These are phyloP conservation scores for Tanaodytes sp. DNA, from an alignment of 2,888 invertebrate species.

Conservation along the genomic window DNA sequence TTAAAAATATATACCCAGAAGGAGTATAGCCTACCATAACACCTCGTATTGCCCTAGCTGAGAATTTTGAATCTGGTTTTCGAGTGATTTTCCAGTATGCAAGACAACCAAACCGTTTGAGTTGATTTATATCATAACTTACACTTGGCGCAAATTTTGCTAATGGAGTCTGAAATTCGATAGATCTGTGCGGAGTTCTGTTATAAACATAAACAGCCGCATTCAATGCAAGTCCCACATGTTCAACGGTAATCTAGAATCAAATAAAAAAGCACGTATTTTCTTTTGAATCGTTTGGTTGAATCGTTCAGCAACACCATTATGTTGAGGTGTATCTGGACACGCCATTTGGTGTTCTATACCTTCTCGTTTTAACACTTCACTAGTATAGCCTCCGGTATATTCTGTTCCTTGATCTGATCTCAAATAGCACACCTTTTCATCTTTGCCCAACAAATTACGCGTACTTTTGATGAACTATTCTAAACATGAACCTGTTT, in stretches of 20 bases:
- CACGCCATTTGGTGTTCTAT: slow-evolving; percentile 16
- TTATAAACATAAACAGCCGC: slow-evolving; percentile 55
- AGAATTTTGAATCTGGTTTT: slow-evolving; percentile 47
- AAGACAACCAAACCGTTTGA: slow-evolving; percentile 46
- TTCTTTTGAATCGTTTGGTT: slow-evolving; percentile 21
- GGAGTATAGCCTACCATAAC: slow-evolving; percentile 38
- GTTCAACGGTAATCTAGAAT: not conserved
- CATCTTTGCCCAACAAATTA: slow-evolving; percentile 42
- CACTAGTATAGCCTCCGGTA: slow-evolving; percentile 13
- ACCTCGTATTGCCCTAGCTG: slow-evolving; percentile 32
- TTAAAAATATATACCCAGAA: slow-evolving; percentile 49
- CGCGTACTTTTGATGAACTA: slow-evolving; percentile 33
- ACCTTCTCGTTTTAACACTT: slow-evolving; percentile 6
- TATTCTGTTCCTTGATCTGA: slow-evolving; percentile 48
- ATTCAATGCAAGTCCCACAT: slow-evolving; percentile 8
- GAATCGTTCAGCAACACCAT: slow-evolving; percentile 39
- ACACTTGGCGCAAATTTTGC: slow-evolving; percentile 41
- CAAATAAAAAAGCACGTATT: not conserved
- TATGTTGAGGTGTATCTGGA: too few species aligned
- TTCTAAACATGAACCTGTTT: slow-evolving; percentile 45
- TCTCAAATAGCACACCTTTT: slow-evolving; percentile 56
- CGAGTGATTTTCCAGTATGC: slow-evolving; percentile 45
- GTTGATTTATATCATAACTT: slow-evolving; percentile 34
- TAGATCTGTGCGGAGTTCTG: slow-evolving; percentile 47
- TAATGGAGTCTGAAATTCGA: slow-evolving; percentile 34